Evolutionary conservation across 2,888 invertebrate species (phyloP).

Genomic region (Tenthredo scrophulariae): DNA sequence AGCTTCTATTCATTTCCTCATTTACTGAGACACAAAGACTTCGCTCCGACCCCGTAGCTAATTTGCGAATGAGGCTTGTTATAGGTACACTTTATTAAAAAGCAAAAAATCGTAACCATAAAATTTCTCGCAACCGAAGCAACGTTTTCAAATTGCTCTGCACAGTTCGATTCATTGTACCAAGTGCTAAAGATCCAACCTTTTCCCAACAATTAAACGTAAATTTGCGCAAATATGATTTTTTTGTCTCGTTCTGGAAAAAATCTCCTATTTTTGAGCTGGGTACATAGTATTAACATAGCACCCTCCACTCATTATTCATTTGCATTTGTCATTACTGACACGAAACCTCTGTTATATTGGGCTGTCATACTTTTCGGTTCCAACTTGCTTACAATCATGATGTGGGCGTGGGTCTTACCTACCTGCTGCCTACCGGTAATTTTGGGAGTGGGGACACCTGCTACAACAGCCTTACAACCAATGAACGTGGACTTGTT

Average conservation of each 20-base stretch:
- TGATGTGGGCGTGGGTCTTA: not conserved
- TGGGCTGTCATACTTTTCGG: too few relatives aligned
- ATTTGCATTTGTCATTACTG: not conserved
- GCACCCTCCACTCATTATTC: not conserved
- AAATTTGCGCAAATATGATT: not conserved
- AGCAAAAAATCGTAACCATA: not conserved
- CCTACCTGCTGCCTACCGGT: not conserved
- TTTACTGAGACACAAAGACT: not conserved
- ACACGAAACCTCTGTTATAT: not conserved
- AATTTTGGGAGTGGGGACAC: not conserved
- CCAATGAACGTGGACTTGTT: not conserved
- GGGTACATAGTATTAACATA: not conserved
- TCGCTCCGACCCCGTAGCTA: not conserved
- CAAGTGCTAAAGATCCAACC: not conserved
- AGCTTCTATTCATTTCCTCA: too few relatives aligned
- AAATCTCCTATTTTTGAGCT: not conserved
- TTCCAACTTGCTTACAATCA: not conserved
- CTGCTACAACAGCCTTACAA: not conserved
- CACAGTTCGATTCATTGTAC: not conserved
- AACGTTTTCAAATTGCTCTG: not conserved
- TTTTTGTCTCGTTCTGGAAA: not conserved
- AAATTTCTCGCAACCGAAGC: not conserved
- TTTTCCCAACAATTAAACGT: not conserved
- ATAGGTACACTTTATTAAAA: not conserved
- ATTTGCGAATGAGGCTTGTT: not conserved